Base-by-base conservation (phyloP, 2,888 invertebrate species). In the Entomobrya multifasciata region DNA sequence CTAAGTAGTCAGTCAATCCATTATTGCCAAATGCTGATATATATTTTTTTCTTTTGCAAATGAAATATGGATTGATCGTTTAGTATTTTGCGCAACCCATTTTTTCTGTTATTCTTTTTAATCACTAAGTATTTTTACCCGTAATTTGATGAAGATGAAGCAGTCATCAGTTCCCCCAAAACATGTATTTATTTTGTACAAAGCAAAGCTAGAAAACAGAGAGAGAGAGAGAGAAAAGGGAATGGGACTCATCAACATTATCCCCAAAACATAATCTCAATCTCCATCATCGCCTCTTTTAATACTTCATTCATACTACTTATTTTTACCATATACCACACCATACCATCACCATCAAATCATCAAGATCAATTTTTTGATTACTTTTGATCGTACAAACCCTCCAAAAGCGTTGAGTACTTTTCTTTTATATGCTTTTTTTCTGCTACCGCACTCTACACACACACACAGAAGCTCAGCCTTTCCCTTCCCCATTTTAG, bases 301-400 rank as follows among this genome's bases (percentile, higher is more conserved):
- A 81, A 87, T 77, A 77, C 77, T 81, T 77, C 77, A 57, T 57
- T 17, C n/a, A 36, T 65, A 49, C 65, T 82, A 74, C 57, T 30
- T 81, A 36, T 30, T 41, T n/a, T 52, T 25, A 27, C 70, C 80
- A 80, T 80, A 36, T 36, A 36, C 80, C 67, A 52, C 74, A 74
- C 72, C 81, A 80, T 80, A 36, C 80, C 67, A 52, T 52, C 22
- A 74, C 81, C 81, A 81, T 62, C 82, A 70, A 81, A 87, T 77
- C 86, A 87, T 87, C 81, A 87, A 87, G 86, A 87, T 87, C 86
- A 87, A 87, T 87, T 87, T 87, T 87, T 87, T 87, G 86, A 87
- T 87, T 87, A 87, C 81, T 87, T 87, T 87, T 67, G 86, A 87
- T 87, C 49, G 81, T 65, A 80, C 70, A 86, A 81, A 81, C 86